Percentiles rank a stretch among this genome's conserved stretches.
These are phyloP conservation scores for Microplitis manilae DNA, from an alignment of 2,888 invertebrate genomes.

Conservation along the genomic window DNA sequence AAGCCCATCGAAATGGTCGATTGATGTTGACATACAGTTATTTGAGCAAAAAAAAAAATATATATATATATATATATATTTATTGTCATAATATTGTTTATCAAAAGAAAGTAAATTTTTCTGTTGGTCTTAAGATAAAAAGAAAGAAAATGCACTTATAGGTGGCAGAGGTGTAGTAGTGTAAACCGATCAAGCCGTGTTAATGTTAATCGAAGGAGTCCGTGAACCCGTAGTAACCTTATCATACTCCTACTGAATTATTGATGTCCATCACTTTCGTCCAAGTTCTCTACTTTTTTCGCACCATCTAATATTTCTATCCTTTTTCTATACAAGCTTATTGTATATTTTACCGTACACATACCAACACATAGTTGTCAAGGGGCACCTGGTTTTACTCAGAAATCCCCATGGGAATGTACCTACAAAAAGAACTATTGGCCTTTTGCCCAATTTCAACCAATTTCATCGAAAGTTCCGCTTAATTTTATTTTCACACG, in stretches of 20 bases:
- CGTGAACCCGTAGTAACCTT: slow-evolving; percentile 62
- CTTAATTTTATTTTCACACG: slow-evolving; percentile 76
- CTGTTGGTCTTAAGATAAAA: neutral
- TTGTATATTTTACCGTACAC: slow-evolving; percentile 29
- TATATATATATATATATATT: too few relatives aligned
- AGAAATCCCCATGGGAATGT: slow-evolving; percentile 35
- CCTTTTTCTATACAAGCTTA: slow-evolving; percentile 21
- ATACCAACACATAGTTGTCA: slow-evolving; percentile 9
- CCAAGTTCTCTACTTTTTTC: slow-evolving; percentile 48
- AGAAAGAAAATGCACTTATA: neutral
- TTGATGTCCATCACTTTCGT: slow-evolving; percentile 68
- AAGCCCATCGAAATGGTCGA: too few relatives aligned
- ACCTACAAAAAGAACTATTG: slow-evolving; percentile 42
- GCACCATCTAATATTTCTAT: slow-evolving; percentile 36
- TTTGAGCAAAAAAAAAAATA: too few relatives aligned
- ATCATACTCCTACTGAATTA: slow-evolving; percentile 71
- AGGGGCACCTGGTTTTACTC: slow-evolving; percentile 37
- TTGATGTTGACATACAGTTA: too few relatives aligned
- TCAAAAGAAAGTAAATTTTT: too few relatives aligned
- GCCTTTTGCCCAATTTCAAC: slow-evolving; percentile 75
- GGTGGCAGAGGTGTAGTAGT: neutral
- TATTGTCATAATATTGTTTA: too few relatives aligned
- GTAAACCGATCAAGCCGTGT: neutral
- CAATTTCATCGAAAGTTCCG: slow-evolving; percentile 76
- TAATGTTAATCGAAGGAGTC: slow-evolving; percentile 20